Conservation (phyloP, 2,113 vertebrate species). For the Atherinomorus stipes region DNA sequence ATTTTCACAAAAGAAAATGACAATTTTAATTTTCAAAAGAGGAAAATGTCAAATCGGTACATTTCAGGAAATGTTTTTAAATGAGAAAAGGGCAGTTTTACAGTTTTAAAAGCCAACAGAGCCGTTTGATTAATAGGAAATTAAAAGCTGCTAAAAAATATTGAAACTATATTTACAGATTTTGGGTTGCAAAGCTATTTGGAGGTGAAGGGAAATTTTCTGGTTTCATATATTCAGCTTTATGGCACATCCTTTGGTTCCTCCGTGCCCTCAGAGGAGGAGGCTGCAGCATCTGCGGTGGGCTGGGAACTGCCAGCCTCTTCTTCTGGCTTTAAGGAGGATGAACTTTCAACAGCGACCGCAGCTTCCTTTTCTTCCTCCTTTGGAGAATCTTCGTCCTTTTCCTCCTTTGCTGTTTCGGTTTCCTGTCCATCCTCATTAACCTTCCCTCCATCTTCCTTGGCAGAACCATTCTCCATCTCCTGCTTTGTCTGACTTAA, state of each 20-base stretch:
- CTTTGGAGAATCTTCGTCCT: neutral
- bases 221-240: neutral
- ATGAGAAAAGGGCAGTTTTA: neutral
- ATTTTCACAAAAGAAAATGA: neutral
- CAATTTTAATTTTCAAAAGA: neutral
- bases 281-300: neutral
- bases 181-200: neutral
- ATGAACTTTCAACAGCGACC: neutral
- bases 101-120: neutral
- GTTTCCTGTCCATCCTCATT: conserved; percentile 12
- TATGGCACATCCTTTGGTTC: conserved; percentile 33
- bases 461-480: neutral
- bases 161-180: neutral
- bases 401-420: conserved; percentile 18
- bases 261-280: conserved; percentile 31
- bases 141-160: conserved; percentile 7
- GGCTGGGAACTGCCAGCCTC: neutral
- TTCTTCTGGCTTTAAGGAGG: conserved; percentile 25
- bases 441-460: conserved; percentile 26
- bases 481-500: conserved; percentile 20
- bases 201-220: conserved; percentile 17
- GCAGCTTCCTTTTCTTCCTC: conserved; percentile 22
- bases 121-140: neutral
- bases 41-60: conserved; percentile 1
- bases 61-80: neutral